Evolutionary conservation across 2,113 vertebrate genomes (phyloP).

Genomic region (Nanorana parkeri): DNA sequence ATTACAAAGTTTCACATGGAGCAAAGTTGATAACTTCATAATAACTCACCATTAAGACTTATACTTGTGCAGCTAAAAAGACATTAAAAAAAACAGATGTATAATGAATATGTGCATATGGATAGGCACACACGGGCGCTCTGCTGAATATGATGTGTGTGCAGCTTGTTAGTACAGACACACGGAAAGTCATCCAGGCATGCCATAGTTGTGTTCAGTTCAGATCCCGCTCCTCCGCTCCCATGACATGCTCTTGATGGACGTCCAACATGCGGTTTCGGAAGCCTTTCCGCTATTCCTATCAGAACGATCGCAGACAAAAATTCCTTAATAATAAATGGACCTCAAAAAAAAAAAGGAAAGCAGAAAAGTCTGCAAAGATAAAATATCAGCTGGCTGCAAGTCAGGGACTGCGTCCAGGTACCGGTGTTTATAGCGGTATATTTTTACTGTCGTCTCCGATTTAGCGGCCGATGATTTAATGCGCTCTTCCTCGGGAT

Average conservation of each 20-base stretch:
- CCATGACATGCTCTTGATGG: not conserved
- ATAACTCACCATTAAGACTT: too few relatives aligned
- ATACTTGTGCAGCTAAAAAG: too few relatives aligned
- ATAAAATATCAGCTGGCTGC: constrained; percentile 36
- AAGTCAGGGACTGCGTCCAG: not conserved
- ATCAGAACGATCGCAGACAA: not conserved
- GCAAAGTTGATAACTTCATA: too few relatives aligned
- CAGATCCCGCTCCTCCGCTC: not conserved
- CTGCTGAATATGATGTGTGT: too few relatives aligned
- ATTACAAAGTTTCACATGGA: too few relatives aligned
- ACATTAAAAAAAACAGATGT: too few relatives aligned
- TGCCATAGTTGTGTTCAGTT: too few relatives aligned
- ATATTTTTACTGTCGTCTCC: constrained; percentile 28
- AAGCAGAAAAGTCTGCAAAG: constrained; percentile 2
- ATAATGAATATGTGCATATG: too few relatives aligned
- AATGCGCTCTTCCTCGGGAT: not conserved
- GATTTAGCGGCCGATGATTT: constrained; percentile 35
- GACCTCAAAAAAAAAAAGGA: not conserved
- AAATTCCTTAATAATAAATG: constrained; percentile 38
- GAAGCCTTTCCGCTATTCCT: not conserved
- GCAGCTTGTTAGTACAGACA: too few relatives aligned
- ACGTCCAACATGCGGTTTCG: not conserved
- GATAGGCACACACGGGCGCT: too few relatives aligned
- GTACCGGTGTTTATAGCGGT: constrained; percentile 15
- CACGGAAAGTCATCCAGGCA: too few relatives aligned